Evolutionary conservation across 2,113 vertebrate species (phyloP), one percentile per base, ranked within the genome.

Genomic region (Melanerpes formicivorus): DNA sequence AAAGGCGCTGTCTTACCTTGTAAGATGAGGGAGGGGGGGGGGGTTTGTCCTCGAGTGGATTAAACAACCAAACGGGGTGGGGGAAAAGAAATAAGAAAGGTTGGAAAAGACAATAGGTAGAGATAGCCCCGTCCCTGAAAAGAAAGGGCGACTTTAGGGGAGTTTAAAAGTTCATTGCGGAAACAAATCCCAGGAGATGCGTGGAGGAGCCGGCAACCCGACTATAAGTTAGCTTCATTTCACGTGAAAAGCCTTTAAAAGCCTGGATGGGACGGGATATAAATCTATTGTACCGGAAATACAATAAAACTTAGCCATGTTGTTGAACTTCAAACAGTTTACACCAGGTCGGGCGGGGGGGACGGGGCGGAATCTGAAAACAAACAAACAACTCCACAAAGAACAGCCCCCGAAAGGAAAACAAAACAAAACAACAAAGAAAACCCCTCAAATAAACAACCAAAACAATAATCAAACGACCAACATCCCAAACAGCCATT

Each of bases 321-420:
- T 96, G 97, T 97, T 98, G 97, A 98, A 97, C 97, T 98, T 97
- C 97, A 94, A 97, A 96, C 81, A 56, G 54, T 95, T 93, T 94
- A 37, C 84, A 91, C 79, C 90, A 83, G 79, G 77, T 91, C 81
- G 27, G 66, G 94, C 11, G 50, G 22, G 46, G 46, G 18, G 94
- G 93, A 91, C 66, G 34, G 71, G 86, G 63, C 3, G 40, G 83
- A 75, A 92, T 92, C 70, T 75, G 37, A 71, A 95, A 93, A 84
- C 50, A 93, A 89, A 84, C 34, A 91, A 89, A 74, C 65, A 58
- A 59, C 65, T 9, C 54, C n/a, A 16, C 42, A 27, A 59, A 64
- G 48, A 50, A 25, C 26, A 40, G 2, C 14, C 72, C 56, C 71
- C 6, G 4, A 18, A 66, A 78, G 67, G 67, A 48, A 7, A 23